Evolutionary conservation across 2,888 invertebrate species (phyloP).

Genomic region (Phaonia tiefii): DNA sequence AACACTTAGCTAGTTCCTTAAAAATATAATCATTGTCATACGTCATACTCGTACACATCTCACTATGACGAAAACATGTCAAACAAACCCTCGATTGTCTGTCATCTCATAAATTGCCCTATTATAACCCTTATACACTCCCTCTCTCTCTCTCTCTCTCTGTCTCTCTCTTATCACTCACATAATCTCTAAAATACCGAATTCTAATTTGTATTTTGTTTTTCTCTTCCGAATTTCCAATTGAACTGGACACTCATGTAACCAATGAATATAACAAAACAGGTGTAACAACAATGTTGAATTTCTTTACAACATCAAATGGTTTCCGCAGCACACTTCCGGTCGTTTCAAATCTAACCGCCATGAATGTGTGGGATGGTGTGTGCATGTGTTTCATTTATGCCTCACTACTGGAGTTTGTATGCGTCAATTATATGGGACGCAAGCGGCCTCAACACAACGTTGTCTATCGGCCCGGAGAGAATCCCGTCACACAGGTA

Average conservation of each 20-base stretch:
- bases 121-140: background rate
- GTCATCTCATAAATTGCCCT: background rate
- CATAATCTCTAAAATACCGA: background rate
- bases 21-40: background rate
- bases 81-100: background rate
- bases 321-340: slow-evolving; percentile 95
- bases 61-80: background rate
- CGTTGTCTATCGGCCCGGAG: slow-evolving; percentile 93
- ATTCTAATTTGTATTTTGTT: slow-evolving; percentile 56
- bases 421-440: slow-evolving; percentile 97
- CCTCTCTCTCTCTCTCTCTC: background rate
- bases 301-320: slow-evolving; percentile 97
- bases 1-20: background rate
- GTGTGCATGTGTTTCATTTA: slow-evolving; percentile 99
- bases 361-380: slow-evolving; percentile 98
- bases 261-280: slow-evolving; percentile 65
- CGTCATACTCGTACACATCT: slow-evolving; percentile 1
- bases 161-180: background rate
- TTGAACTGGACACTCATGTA: too few species aligned
- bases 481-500: slow-evolving; percentile 95
- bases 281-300: slow-evolving; percentile 98
- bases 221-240: too few species aligned
- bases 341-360: slow-evolving; percentile 95
- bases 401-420: slow-evolving; percentile 95
- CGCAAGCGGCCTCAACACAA: slow-evolving; percentile 93